phyloP scores from a whole-genome alignment of 2,113 vertebrate genomes.

The Talpa occidentalis region DNA sequence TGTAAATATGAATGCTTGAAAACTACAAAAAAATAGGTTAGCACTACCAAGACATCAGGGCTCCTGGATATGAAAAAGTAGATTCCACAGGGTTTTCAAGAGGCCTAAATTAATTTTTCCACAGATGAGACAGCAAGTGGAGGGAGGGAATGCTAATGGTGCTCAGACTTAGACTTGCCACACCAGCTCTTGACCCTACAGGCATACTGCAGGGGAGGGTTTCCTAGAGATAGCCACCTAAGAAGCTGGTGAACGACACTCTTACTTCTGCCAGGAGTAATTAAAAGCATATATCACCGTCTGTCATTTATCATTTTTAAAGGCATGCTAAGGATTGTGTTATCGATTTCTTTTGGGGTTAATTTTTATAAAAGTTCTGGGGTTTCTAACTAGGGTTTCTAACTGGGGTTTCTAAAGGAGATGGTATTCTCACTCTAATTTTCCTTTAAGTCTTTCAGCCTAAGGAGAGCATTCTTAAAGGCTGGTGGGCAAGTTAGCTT shows the following conservation, averaged over 20 bases:
- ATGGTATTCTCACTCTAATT: not conserved
- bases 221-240: not conserved
- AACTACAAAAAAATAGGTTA: not conserved
- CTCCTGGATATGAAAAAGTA: not conserved
- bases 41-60: not conserved
- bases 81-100: not conserved
- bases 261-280: not conserved
- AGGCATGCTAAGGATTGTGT: not conserved
- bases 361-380: not conserved
- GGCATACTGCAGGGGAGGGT: not conserved
- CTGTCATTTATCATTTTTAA: not conserved
- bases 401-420: not conserved
- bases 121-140: not conserved
- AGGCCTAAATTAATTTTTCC: not conserved
- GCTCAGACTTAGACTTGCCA: not conserved
- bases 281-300: conserved; percentile 1
- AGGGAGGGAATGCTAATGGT: not conserved
- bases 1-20: not conserved
- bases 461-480: not conserved
- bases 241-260: not conserved
- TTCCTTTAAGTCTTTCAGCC: not conserved
- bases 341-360: conserved; percentile 1
- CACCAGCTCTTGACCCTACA: not conserved
- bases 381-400: not conserved
- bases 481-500: not conserved